Base-by-base conservation (phyloP, 64 coral and sea anemone genomes). In the Montipora sp. region DNA sequence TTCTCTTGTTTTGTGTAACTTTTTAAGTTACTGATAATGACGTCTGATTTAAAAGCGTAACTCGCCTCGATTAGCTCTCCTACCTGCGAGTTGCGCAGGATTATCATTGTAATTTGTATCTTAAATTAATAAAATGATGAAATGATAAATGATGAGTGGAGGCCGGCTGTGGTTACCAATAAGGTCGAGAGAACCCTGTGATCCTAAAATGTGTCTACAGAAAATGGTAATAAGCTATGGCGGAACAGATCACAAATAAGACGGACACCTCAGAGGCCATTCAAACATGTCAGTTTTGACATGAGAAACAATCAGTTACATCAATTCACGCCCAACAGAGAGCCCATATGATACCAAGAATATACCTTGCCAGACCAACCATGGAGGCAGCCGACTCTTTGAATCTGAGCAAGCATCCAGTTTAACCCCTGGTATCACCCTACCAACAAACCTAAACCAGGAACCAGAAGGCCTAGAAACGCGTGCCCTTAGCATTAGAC, bases 181-280 rank as follows among this genome's bases (percentile, higher is more conserved):
- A 24, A 77, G 22, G 23, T 24, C 14, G 36, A 7, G 6, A 57
- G 75, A 75, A 14, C 53, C 70, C 86, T 50, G 8, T 49, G 51
- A 36, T 57, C 68, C 47, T 83, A 83, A 12, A 47, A 43, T 18
- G 80, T 83, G 1, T 67, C 80, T 16, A 67, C 79, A 44, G 18
- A 51, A 82, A 60, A 50, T 81, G 79, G 12, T 20, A 81, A 7
- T 3, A 21, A 81, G 10, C 57, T 81, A 10, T 69, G 84, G 15
- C 45, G 48, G 19, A 87, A 87, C 67, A 22, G 83, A 55, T 87
- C 83, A 5, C 12, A 87, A 73, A 87, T 87, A 20, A 18, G 84
- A 10, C 23, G 45, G 65, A 66, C n/a, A 24, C 81, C 75, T 77
- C 44, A 51, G 9, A 9, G 2, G 10, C 12, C n/a, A 19, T 45